Evolutionary conservation across 2,888 invertebrate species (phyloP), one percentile per base, ranked within the genome.

Genomic region (Mimachlamys varia): DNA sequence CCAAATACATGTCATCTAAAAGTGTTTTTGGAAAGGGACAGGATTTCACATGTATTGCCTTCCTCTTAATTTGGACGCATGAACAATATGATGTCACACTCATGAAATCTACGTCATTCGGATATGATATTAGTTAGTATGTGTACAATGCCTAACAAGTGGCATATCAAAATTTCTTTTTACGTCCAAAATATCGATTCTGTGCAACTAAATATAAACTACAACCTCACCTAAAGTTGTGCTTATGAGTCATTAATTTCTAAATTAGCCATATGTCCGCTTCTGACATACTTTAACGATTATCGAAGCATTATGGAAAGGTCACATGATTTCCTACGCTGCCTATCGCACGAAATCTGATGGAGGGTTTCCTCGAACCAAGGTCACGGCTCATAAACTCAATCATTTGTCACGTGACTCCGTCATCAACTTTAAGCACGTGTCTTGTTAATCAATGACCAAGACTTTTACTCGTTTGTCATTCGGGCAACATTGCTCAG

Each of bases 361-460:
- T 76, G 76, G 76, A 76, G 76, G 33, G 33, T 76, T 76, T 76
- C 76, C 76, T 19, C 76, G 27, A 76, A 76, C 76, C 13, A 27
- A 76, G 76, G 76, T 76, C 76, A 33, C 33, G 76, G 76, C 33
- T 76, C 76, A 33, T 76, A 76, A 76, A 76, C 76, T 76, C 76
- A 76, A 76, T 76, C 76, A 76, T 76, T 7, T 76, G 76, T 76
- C 76, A 76, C 76, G 76, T 76, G 76, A 76, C 76, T 76, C 33
- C 76, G 12, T 76, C 76, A 76, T 76, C 76, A 76, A 33, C 12
- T 76, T 27, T 33, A 76, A 33, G 76, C 27, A 76, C 76, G 76
- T 76, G 76, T 27, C 76, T 76, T 76, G 76, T 76, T 76, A 76
- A 76, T 76, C 76, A 76, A 76, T 76, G 76, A 76, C 76, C 12